Evolutionary conservation across 2,113 vertebrate species (phyloP).

Genomic region (Canis aureus): DNA sequence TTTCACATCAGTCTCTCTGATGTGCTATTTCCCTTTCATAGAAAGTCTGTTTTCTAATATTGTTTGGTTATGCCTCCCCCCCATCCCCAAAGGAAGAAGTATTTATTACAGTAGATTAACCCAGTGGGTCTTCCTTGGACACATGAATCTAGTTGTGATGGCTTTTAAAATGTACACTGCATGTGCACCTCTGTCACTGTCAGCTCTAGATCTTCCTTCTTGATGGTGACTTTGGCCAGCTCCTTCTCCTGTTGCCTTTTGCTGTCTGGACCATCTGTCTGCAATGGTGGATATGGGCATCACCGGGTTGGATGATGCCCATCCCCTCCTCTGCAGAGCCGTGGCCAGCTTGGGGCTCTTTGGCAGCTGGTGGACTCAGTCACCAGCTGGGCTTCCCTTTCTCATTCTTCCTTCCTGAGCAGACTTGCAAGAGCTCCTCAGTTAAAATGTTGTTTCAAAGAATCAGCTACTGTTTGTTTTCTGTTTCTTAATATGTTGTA

Average conservation of each 20-base stretch:
- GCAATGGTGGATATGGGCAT: fast-evolving
- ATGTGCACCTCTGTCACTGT: background rate
- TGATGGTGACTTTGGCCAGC: background rate
- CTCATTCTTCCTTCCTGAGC: background rate
- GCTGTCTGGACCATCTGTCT: background rate
- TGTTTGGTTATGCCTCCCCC: background rate
- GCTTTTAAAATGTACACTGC: background rate
- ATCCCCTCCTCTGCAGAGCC: background rate
- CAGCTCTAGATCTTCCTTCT: background rate
- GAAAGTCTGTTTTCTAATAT: conserved; percentile 22
- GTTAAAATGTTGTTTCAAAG: background rate
- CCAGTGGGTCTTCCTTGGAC: background rate
- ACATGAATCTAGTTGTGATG: background rate
- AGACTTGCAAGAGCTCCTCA: background rate
- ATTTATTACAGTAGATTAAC: background rate
- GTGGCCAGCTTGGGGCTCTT: background rate
- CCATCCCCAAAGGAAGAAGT: background rate
- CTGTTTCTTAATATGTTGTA: background rate
- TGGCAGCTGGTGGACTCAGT: background rate
- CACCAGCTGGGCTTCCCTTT: background rate
- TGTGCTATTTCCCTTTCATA: too few species aligned
- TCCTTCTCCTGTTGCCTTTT: background rate
- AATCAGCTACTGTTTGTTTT: background rate
- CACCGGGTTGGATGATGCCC: background rate
- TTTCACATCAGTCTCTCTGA: too few species aligned